Evolutionary conservation across 2,888 invertebrate species (phyloP).

Genomic region (Ochropacha duplaris): DNA sequence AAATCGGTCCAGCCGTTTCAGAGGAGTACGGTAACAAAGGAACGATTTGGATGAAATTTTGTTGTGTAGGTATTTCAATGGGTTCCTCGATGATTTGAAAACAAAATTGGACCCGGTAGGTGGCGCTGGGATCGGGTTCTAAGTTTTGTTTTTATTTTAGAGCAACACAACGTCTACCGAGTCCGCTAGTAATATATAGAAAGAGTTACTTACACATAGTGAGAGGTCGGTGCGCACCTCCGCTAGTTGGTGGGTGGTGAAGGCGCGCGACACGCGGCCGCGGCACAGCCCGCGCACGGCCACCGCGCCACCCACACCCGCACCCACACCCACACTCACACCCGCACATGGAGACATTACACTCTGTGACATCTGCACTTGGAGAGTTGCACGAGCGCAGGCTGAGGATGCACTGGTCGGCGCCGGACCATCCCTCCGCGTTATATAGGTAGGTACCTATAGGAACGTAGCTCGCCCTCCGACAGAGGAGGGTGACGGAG

Average conservation of each 20-base stretch:
- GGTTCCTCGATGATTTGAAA: no score
- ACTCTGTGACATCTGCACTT: background rate
- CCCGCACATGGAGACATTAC: slow-evolving; percentile 8
- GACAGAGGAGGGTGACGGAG: slow-evolving; percentile 41
- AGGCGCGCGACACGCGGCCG: slow-evolving; percentile 46
- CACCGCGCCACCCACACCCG: slow-evolving; percentile 33
- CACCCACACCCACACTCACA: no score
- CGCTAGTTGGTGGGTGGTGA: slow-evolving; percentile 41
- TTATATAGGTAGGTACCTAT: background rate
- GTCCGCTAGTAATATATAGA: background rate
- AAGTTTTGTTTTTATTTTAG: no score
- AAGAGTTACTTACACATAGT: slow-evolving; percentile 22
- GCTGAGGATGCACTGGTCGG: slow-evolving; percentile 20
- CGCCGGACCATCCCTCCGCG: background rate
- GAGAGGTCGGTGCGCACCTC: slow-evolving; percentile 23
- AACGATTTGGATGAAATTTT: no score
- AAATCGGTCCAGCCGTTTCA: no score
- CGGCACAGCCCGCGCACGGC: slow-evolving; percentile 52
- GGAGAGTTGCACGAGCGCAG: slow-evolving; percentile 7
- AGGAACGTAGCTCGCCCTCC: slow-evolving; percentile 25
- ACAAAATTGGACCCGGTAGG: no score
- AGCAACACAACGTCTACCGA: no score
- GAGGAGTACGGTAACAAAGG: no score
- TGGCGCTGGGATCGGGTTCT: no score
- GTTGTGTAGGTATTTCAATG: no score